These are phyloP conservation scores for Ceratina australensis DNA, from an alignment of 1,140 invertebrate genomes.

Conservation along the genomic window DNA sequence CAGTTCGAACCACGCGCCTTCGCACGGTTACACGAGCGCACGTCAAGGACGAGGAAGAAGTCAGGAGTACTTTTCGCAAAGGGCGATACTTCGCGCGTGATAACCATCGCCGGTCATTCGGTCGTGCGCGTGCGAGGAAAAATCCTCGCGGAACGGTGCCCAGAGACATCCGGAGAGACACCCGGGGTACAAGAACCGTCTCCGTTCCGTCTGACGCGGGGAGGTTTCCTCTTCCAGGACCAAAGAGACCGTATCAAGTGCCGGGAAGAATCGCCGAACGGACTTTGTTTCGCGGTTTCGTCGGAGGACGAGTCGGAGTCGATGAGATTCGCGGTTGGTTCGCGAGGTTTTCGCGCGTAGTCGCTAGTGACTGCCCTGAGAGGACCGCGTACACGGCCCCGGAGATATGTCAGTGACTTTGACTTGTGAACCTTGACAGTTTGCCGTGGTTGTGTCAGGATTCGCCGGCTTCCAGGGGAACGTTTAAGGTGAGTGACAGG, in stretches of 20 bases:
- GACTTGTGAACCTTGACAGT: conserved; percentile 61
- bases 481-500: conserved; percentile 28
- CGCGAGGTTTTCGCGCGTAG: conserved; percentile 4
- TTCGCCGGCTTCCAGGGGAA: conserved; percentile 44
- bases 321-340: conserved; percentile 11
- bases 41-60: conserved; percentile 72
- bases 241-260: neutral
- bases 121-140: neutral
- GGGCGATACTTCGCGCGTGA: conserved; percentile 24
- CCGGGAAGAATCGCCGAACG: neutral
- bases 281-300: neutral
- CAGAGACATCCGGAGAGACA: neutral
- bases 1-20: conserved; percentile 79
- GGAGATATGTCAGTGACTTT: conserved; percentile 62
- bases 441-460: conserved; percentile 47
- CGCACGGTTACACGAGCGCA: conserved; percentile 76
- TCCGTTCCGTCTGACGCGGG: neutral
- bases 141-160: neutral
- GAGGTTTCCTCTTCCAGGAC: neutral
- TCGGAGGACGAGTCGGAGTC: neutral
- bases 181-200: neutral
- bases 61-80: conserved; percentile 53
- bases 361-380: conserved; percentile 9
- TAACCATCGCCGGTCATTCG: neutral
- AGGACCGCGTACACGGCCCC: conserved; percentile 6